Evolutionary conservation across 2,888 invertebrate species (phyloP).

Genomic region (Eupithecia insigniata): DNA sequence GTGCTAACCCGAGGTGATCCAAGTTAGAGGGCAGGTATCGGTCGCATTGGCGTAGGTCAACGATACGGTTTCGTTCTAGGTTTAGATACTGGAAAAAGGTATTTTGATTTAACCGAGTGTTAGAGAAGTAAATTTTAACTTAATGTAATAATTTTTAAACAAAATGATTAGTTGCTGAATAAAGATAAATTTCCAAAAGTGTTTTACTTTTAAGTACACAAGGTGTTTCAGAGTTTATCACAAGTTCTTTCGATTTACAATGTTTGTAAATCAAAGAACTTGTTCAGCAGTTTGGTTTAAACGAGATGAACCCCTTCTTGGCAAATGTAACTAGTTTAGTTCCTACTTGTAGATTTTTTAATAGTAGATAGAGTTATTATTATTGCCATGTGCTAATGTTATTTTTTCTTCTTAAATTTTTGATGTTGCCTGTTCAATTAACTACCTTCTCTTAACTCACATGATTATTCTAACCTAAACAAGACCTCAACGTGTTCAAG

Average conservation of each 20-base stretch:
- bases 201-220: background rate
- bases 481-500: too few species aligned
- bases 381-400: background rate
- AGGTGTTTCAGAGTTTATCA: background rate
- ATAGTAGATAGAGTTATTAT: too few species aligned
- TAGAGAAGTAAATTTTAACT: background rate
- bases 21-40: conserved; percentile 91
- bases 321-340: background rate
- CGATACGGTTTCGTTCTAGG: conserved; percentile 93
- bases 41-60: conserved; percentile 91
- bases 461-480: too few species aligned
- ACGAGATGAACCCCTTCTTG: background rate
- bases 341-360: too few species aligned
- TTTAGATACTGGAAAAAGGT: conserved; percentile 87
- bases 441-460: too few species aligned
- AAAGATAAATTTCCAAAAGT: too few species aligned
- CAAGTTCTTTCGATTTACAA: too few species aligned
- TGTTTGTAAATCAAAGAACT: background rate
- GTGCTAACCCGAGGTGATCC: conserved; percentile 90
- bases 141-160: too few species aligned
- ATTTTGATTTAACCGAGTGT: background rate
- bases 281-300: background rate
- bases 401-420: background rate
- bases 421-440: background rate
- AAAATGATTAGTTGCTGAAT: background rate